Conservation (phyloP, 1,140 invertebrate species). For the Hypsibius dujardini region DNA sequence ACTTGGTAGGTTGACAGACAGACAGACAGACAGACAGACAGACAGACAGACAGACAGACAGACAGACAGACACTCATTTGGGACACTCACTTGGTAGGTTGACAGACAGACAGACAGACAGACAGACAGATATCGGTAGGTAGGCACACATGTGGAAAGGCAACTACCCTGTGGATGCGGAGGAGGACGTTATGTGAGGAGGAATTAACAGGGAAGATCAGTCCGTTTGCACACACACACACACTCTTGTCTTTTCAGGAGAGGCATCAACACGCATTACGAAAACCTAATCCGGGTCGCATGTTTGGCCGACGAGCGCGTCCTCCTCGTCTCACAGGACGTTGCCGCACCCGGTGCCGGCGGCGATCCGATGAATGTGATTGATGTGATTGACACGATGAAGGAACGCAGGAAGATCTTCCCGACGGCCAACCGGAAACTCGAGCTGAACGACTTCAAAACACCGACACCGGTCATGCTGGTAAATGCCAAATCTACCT, state of each 20-base stretch:
- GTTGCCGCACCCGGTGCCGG: neutral
- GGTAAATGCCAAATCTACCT: neutral
- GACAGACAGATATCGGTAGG: too few species aligned
- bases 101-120: too few species aligned
- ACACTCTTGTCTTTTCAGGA: neutral
- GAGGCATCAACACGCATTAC: neutral
- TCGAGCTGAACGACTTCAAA: neutral
- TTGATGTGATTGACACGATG: neutral
- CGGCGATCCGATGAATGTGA: conserved; percentile 7
- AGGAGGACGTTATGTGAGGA: too few species aligned
- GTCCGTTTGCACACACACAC: too few species aligned
- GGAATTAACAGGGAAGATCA: too few species aligned
- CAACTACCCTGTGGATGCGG: too few species aligned
- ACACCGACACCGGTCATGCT: conserved; percentile 1
- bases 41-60: too few species aligned
- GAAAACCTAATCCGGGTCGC: neutral
- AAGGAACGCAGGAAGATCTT: neutral
- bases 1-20: too few species aligned
- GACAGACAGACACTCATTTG: too few species aligned
- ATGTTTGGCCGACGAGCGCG: neutral
- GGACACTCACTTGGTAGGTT: too few species aligned
- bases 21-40: too few species aligned
- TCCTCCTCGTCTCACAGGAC: neutral
- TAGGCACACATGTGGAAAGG: too few species aligned
- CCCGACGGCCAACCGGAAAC: neutral